Conservation (phyloP, 2,113 vertebrate genomes). For the Poicephalus meyeri region DNA sequence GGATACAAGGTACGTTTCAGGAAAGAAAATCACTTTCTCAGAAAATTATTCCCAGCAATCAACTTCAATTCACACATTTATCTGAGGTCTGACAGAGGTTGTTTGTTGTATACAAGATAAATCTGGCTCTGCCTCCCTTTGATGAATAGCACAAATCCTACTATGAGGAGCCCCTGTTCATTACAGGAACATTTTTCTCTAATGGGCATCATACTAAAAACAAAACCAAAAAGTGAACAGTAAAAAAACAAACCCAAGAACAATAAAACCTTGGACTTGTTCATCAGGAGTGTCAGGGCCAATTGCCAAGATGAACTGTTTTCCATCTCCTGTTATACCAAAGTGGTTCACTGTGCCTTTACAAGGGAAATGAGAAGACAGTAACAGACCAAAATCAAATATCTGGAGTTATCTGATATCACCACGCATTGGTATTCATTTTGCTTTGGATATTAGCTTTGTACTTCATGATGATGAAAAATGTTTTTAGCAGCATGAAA, state of each 20-base stretch:
- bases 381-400: constrained; percentile 4
- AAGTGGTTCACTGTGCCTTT: not conserved
- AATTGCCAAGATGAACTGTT: not conserved
- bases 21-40: not conserved
- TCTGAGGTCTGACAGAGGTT: not conserved
- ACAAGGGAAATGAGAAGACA: not conserved
- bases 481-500: not conserved
- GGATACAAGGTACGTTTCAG: not conserved
- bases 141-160: not conserved
- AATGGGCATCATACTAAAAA: not conserved
- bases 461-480: not conserved
- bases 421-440: not conserved
- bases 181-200: not conserved
- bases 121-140: not conserved
- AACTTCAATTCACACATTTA: not conserved
- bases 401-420: not conserved
- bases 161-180: not conserved
- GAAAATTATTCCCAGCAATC: constrained; percentile 25
- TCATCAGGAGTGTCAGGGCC: not conserved
- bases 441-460: not conserved
- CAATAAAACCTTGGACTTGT: not conserved
- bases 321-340: constrained; percentile 5
- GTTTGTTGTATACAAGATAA: not conserved
- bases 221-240: not conserved
- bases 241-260: not conserved